Evolutionary conservation across 1,140 invertebrate species (phyloP).

Genomic region (Macrostomum lignano): DNA sequence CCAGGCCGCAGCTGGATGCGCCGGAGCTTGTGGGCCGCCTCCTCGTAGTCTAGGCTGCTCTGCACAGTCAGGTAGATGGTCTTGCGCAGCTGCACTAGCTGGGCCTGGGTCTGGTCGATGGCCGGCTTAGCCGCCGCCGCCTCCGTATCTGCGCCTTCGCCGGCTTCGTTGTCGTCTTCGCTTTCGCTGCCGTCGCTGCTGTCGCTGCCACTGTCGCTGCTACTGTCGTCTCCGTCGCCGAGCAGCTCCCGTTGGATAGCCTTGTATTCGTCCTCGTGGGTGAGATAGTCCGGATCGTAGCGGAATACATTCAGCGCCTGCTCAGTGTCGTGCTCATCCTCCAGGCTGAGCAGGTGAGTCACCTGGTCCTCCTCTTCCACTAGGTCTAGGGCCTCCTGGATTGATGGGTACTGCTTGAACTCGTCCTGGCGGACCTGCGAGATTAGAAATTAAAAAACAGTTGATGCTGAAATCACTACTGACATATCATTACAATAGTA

Average conservation of each 20-base stretch:
- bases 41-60: conserved; percentile 86
- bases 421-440: conserved; percentile 2
- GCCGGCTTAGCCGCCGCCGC: conserved; percentile 8
- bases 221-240: conserved; percentile 35
- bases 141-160: conserved; percentile 36
- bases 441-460: too few species aligned
- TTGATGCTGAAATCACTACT: too few species aligned
- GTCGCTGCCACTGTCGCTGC: too few species aligned
- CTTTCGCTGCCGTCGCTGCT: conserved; percentile 9
- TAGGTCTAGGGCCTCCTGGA: conserved; percentile 61
- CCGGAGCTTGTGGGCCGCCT: conserved; percentile 88
- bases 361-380: conserved; percentile 89
- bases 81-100: conserved; percentile 37
- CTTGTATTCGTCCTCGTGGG: conserved; percentile 82
- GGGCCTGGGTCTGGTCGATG: conserved; percentile 2
- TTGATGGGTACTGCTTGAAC: conserved; percentile 47
- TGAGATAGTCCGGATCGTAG: conserved; percentile 60
- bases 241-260: conserved; percentile 36
- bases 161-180: conserved; percentile 30
- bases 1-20: conserved; percentile 73
- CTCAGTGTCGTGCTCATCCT: conserved; percentile 44
- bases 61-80: conserved; percentile 95
- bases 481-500: too few species aligned
- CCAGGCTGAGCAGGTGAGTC: conserved; percentile 64
- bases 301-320: conserved; percentile 88